Percentiles rank a stretch among this genome's conserved stretches.
Evolutionary conservation across 2,113 vertebrate species (phyloP).

Genomic region (Zapus hudsonius): DNA sequence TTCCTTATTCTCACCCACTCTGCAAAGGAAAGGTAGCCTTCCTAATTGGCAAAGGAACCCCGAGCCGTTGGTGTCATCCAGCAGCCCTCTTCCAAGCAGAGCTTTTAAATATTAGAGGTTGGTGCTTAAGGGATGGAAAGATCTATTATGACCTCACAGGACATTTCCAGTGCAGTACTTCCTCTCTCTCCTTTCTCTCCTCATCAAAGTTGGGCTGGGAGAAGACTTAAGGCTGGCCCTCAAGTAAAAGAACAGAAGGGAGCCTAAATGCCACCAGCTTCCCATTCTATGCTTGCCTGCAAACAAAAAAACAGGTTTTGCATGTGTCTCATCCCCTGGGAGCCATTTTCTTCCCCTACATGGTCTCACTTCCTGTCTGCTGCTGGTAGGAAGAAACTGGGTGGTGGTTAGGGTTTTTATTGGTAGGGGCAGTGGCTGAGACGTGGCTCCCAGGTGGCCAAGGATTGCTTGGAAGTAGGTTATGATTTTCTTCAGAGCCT

Average conservation of each 20-base stretch:
- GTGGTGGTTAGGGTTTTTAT: conserved; percentile 51
- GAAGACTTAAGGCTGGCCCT: conserved; percentile 69
- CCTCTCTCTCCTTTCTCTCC: conserved; percentile 64
- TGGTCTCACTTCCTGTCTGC: conserved; percentile 56
- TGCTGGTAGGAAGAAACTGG: conserved; percentile 2
- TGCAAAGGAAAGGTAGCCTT: conserved; percentile 67
- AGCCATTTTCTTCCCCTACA: conserved; percentile 47
- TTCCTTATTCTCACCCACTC: conserved; percentile 61
- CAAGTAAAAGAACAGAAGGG: conserved; percentile 18
- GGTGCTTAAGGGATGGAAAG: conserved; percentile 79
- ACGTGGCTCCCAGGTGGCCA: conserved; percentile 60
- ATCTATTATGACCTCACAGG: conserved; percentile 76
- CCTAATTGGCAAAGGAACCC: conserved; percentile 66
- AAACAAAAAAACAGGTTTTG: conserved; percentile 56
- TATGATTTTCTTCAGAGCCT: conserved; percentile 44
- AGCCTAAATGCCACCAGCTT: conserved; percentile 34
- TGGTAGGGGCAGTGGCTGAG: conserved; percentile 59
- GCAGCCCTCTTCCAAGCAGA: conserved; percentile 65
- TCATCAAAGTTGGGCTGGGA: conserved; percentile 44
- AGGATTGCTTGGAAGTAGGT: conserved; percentile 55
- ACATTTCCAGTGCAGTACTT: conserved; percentile 69
- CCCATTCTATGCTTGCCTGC: conserved; percentile 46
- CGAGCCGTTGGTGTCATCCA: conserved; percentile 76
- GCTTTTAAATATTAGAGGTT: conserved; percentile 71
- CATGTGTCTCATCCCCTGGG: background rate